These are phyloP conservation scores for Sarcophilus harrisii DNA, from an alignment of 2,797 vertebrate species.

Conservation along the genomic window DNA sequence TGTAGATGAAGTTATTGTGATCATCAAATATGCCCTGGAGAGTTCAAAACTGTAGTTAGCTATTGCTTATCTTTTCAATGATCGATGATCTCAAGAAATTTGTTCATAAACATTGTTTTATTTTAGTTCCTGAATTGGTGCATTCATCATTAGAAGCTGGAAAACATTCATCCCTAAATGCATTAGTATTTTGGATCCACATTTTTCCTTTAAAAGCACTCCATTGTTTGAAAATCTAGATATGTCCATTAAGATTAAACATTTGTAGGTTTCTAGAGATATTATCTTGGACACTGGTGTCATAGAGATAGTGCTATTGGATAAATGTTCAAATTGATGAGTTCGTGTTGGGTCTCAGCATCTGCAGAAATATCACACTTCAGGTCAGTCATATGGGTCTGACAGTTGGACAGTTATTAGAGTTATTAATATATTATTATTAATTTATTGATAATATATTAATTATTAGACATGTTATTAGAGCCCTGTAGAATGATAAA, in stretches of 20 bases:
- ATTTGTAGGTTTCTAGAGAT: background rate
- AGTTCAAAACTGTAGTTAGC: constrained; percentile 1
- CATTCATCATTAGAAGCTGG: background rate
- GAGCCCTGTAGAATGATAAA: background rate
- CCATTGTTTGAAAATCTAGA: constrained; percentile 8
- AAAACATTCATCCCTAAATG: constrained; percentile 1
- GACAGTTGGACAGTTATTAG: background rate
- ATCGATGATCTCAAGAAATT: background rate
- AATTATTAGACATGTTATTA: background rate
- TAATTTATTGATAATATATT: too few species aligned
- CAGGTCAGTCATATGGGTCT: background rate
- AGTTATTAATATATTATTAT: too few species aligned
- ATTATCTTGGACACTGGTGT: background rate
- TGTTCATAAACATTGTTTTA: constrained; percentile 7
- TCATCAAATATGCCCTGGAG: background rate
- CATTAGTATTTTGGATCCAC: constrained; percentile 5
- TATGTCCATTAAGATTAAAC: background rate
- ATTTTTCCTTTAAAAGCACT: constrained; percentile 23
- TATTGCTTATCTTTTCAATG: background rate
- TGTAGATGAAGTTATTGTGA: constrained; percentile 6
- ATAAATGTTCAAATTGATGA: background rate
- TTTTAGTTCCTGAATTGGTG: background rate
- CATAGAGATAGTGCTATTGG: background rate
- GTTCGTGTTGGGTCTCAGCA: background rate
- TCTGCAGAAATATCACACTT: background rate